Percentiles rank a stretch among this genome's conserved stretches.
Evolutionary conservation across 1,140 invertebrate genomes (phyloP).

Genomic region (Atta cephalotes): DNA sequence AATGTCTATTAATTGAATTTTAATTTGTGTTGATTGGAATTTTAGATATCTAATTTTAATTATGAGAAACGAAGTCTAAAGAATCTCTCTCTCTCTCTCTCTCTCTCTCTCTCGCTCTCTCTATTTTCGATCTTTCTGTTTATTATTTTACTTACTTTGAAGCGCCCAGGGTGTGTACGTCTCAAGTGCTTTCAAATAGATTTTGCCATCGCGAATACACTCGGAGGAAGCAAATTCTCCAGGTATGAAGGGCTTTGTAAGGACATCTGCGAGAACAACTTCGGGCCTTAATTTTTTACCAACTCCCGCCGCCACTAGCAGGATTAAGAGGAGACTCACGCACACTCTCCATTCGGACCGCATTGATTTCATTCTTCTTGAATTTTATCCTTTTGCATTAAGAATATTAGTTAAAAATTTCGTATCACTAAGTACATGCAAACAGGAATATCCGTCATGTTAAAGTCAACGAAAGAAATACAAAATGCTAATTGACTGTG

Average conservation of each 20-base stretch:
- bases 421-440: too few relatives aligned
- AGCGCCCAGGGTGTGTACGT: conserved; percentile 79
- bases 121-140: not conserved
- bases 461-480: too few relatives aligned
- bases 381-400: not conserved
- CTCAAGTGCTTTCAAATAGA: conserved; percentile 71
- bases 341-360: not conserved
- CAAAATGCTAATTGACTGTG: too few relatives aligned
- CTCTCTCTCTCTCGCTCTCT: not conserved
- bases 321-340: not conserved
- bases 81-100: not conserved
- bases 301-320: not conserved
- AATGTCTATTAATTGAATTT: not conserved
- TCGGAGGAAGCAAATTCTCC: conserved; percentile 61
- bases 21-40: not conserved
- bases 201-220: conserved; percentile 71
- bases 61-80: not conserved
- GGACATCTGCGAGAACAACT: conserved; percentile 62
- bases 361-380: conserved; percentile 1
- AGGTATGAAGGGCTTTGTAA: conserved; percentile 74
- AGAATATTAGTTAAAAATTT: too few relatives aligned
- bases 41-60: too few relatives aligned
- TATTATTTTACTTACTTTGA: conserved; percentile 75
- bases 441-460: too few relatives aligned
- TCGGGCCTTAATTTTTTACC: conserved; percentile 66